Evolutionary conservation across 2,797 vertebrate genomes (phyloP).

Genomic region (Mallotus villosus): DNA sequence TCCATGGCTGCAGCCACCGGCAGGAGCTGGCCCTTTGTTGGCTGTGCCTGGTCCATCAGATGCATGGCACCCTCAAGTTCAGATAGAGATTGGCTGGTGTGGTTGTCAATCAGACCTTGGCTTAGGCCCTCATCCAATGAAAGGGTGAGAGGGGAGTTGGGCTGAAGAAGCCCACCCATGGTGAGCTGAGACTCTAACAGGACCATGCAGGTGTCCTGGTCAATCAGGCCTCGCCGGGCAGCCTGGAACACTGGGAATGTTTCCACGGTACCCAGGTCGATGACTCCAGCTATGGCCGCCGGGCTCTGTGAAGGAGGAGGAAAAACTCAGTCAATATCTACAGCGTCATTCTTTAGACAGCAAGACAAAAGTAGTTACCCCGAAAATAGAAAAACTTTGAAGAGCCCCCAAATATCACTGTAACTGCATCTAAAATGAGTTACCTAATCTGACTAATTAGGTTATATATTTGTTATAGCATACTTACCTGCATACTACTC

Average conservation of each 20-base stretch:
- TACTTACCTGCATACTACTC: neutral
- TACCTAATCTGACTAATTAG: too few relatives aligned
- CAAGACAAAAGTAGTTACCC: neutral
- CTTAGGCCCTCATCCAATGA: slow-evolving; percentile 80
- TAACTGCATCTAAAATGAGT: neutral
- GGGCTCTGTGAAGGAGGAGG: slow-evolving; percentile 74
- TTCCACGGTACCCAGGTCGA: slow-evolving; percentile 94
- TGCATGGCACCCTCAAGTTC: slow-evolving; percentile 75
- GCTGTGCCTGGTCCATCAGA: slow-evolving; percentile 55
- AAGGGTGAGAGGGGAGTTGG: slow-evolving; percentile 74
- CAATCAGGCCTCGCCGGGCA: slow-evolving; percentile 90
- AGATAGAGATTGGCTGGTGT: slow-evolving; percentile 70
- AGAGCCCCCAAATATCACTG: neutral
- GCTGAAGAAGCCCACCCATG: slow-evolving; percentile 82
- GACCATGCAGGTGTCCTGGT: slow-evolving; percentile 87
- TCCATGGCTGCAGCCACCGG: slow-evolving; percentile 78
- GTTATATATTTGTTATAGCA: neutral
- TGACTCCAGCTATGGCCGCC: slow-evolving; percentile 86
- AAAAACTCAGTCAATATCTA: slow-evolving; percentile 40
- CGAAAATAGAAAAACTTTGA: neutral
- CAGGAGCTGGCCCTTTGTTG: slow-evolving; percentile 55
- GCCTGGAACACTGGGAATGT: slow-evolving; percentile 90
- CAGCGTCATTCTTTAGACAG: neutral
- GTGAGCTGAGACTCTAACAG: slow-evolving; percentile 90
- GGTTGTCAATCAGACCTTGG: slow-evolving; percentile 78